Evolutionary conservation across 2,113 vertebrate species (phyloP), one percentile per base, ranked within the genome.

Genomic region (Tor tambroides): DNA sequence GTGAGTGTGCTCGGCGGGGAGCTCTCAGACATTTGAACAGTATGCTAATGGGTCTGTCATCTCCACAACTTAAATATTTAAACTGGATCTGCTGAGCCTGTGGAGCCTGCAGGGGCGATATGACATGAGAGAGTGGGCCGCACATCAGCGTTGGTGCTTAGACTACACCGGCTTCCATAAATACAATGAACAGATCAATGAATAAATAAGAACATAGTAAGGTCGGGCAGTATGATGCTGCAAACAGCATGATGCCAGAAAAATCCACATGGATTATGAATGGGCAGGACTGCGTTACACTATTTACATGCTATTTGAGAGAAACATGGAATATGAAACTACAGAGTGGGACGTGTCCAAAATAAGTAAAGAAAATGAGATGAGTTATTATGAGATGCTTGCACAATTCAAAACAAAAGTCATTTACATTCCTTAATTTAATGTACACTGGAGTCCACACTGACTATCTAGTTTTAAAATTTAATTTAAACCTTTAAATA

Each of bases 31-130:
- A 11, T 84, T 84, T 72, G 65, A 84, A 23, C 69, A 17, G 82
- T 69, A 84, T 84, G 82, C 69, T 59, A 84, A 84, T 84, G 82
- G 82, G 32, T 74, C 49, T 59, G 82, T 56, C 82, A 74, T 84
- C 21, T 80, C 54, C 69, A 59, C 46, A 84, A 59, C 6, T 17
- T 26, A 84, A 72, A 84, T 84, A 74, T 84, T 84, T 74, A 56
- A 56, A 84, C 82, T 74, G 49, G 30, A 74, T 72, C 63, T 54
- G 43, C 65, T 71, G 38, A 83, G 81, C 17, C 10, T 51, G 10
- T 15, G 43, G 2, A 83, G 81, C 67, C 67, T 56, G 30, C 67
- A 72, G 67, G 30, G 82, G 3, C 1, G 82, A 84, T 59, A 41
- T 26, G 67, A 35, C 69, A 84, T 38, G 49, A 74, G 28, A 38